Evolutionary conservation across 1,140 invertebrate species (phyloP).

Genomic region (Danaus melanippus): DNA sequence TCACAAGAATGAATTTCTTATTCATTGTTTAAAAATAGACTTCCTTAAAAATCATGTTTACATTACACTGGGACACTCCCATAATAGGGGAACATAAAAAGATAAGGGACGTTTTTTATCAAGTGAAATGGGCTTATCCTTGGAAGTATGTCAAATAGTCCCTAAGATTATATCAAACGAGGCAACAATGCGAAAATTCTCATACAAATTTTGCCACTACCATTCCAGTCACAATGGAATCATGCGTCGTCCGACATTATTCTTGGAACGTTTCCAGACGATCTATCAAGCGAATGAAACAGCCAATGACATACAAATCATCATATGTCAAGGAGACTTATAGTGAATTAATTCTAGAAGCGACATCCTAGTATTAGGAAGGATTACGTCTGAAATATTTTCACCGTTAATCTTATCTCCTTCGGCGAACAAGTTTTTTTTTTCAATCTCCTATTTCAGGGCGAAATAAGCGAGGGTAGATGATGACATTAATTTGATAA

Average conservation of each 20-base stretch:
- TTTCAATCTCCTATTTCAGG: no score
- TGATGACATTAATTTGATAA: no score
- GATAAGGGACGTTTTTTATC: constrained; percentile 4
- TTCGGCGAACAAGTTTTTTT: constrained; percentile 5
- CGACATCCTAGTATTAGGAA: constrained; percentile 10
- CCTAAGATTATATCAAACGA: constrained; percentile 10
- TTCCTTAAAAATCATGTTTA: no score
- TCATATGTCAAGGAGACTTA: constrained; percentile 18
- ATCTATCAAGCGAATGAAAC: constrained; percentile 11
- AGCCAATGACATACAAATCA: constrained; percentile 15
- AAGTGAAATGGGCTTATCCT: constrained; percentile 6
- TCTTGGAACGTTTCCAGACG: constrained; percentile 13
- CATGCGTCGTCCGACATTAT: constrained; percentile 9
- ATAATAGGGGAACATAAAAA: constrained; percentile 4
- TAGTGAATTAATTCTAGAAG: constrained; percentile 19
- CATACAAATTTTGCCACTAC: constrained; percentile 12
- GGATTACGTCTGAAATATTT: constrained; percentile 16
- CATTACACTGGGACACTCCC: background rate
- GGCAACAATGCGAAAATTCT: constrained; percentile 12
- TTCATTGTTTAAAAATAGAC: no score
- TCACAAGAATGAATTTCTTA: no score
- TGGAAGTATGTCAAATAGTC: constrained; percentile 13
- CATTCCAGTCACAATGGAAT: constrained; percentile 13
- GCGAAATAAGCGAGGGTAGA: no score
- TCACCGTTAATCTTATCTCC: constrained; percentile 10